phyloP scores from a whole-genome alignment of 2,797 vertebrate genomes.

The Molossus alvarezi region DNA sequence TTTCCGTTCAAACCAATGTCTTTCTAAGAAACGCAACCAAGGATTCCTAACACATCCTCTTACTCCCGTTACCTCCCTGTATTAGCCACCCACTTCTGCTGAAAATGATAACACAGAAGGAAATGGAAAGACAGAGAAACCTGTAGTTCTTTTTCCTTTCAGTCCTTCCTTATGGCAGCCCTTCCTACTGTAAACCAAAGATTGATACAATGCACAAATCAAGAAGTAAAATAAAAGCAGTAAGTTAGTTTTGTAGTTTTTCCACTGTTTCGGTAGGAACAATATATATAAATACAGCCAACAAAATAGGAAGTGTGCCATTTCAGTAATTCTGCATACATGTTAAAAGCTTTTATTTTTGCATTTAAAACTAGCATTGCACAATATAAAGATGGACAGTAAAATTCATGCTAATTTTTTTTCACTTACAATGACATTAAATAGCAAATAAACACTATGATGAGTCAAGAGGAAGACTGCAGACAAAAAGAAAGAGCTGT shows the following conservation, averaged over 20 bases:
- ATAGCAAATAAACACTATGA: not conserved
- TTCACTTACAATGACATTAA: not conserved
- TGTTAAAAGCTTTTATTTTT: not conserved
- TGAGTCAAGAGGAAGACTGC: not conserved
- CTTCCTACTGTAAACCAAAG: not conserved
- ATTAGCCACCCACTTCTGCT: not conserved
- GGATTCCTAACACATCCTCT: not conserved
- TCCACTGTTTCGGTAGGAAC: constrained; percentile 1
- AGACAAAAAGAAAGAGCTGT: not conserved
- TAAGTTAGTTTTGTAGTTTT: not conserved
- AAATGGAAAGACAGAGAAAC: not conserved
- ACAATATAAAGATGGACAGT: constrained; percentile 4
- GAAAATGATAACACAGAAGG: not conserved
- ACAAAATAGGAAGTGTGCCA: not conserved
- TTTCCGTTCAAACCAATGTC: not conserved
- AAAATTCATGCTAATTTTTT: not conserved
- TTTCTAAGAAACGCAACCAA: constrained; percentile 51
- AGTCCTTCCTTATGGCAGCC: not conserved
- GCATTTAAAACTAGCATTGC: not conserved
- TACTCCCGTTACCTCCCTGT: not conserved
- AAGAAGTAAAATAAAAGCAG: constrained; percentile 3
- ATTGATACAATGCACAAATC: not conserved
- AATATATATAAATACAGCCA: not conserved
- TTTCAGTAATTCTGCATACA: not conserved
- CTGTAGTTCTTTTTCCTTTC: not conserved